These are phyloP conservation scores for Drosophila anceps DNA, from an alignment of 2,888 invertebrate species.

Conservation along the genomic window DNA sequence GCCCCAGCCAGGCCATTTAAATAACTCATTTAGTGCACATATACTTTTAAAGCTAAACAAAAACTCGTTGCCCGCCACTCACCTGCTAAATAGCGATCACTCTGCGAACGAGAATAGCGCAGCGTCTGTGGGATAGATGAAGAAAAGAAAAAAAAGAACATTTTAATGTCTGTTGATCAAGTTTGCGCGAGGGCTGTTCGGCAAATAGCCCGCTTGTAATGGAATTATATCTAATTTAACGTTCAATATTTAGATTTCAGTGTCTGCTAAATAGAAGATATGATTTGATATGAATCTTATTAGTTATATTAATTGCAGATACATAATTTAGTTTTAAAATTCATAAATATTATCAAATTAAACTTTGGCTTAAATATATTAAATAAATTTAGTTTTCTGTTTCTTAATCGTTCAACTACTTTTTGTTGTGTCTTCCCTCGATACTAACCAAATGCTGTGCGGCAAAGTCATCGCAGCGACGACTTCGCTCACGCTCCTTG, in stretches of 20 bases:
- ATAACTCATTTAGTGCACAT: slow-evolving; percentile 76
- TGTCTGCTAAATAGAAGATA: not conserved
- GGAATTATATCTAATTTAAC: not conserved
- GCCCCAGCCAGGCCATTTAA: slow-evolving; percentile 63
- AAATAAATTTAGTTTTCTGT: no score
- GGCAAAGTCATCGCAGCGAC: slow-evolving; percentile 82
- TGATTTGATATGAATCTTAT: not conserved
- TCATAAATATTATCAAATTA: not conserved
- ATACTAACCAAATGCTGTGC: slow-evolving; percentile 84
- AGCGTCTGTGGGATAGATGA: slow-evolving; percentile 77
- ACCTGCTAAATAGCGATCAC: slow-evolving; percentile 86
- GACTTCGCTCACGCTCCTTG: slow-evolving; percentile 81
- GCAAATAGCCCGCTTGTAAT: not conserved
- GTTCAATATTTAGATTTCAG: not conserved
- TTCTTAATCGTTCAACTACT: not conserved
- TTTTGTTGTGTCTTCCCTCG: slow-evolving; percentile 9
- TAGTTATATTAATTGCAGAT: not conserved
- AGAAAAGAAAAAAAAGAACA: slow-evolving; percentile 35
- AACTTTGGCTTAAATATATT: no score
- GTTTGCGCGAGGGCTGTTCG: slow-evolving; percentile 59
- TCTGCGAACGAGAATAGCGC: slow-evolving; percentile 85
- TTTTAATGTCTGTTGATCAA: slow-evolving; percentile 71
- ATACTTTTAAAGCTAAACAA: slow-evolving; percentile 34
- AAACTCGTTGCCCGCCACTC: slow-evolving; percentile 77
- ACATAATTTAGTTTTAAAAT: not conserved